Base-by-base conservation (phyloP, 2,888 invertebrate genomes). In the Drosophila pseudotakahashii region DNA sequence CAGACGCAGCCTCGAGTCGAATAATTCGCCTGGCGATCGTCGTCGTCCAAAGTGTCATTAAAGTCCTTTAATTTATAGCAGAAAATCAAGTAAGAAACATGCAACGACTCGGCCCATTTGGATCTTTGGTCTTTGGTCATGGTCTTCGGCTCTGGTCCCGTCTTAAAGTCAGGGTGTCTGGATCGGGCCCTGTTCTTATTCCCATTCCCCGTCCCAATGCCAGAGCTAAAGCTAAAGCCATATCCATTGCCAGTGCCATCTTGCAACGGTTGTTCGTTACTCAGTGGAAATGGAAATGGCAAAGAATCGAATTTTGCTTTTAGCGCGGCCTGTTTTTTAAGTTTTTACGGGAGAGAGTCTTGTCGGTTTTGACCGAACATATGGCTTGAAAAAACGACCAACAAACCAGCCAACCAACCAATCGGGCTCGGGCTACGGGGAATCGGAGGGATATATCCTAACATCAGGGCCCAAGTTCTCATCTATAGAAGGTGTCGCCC, bases 21-120 rank as follows among this genome's bases (percentile, higher is more conserved):
- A 73, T 66, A 64, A 64, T 64, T 72, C 72, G 72, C 72, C 44
- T 71, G 70, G 87, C 76, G 80, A 85, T 72, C 84, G 84, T 77
- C 84, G 83, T 76, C 87, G 86, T 85, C 86, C 79, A 86, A 84
- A 84, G 84, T 84, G 84, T 84, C 84, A 84, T 84, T 84, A 84
- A 84, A 84, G 84, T 88, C 88, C 88, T 84, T 84, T 84, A 84
- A 84, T 84, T 84, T 84, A 84, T 84, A 86, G 84, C 84, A 85
- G 86, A 84, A 84, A 84, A 84, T 84, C 84, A 84, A 84, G 84
- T 78, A 88, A 88, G 86, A 84, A 84, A 84, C 88, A 84, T 88
- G 84, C 88, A 82, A 82, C 85, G 85, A 85, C 85, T 82, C 72
- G 76, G 81, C 75, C 79, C 67, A 66, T 66, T 66, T 66, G 60